Conservation (phyloP, 23 tunicate species). For the Corella eumyota region DNA sequence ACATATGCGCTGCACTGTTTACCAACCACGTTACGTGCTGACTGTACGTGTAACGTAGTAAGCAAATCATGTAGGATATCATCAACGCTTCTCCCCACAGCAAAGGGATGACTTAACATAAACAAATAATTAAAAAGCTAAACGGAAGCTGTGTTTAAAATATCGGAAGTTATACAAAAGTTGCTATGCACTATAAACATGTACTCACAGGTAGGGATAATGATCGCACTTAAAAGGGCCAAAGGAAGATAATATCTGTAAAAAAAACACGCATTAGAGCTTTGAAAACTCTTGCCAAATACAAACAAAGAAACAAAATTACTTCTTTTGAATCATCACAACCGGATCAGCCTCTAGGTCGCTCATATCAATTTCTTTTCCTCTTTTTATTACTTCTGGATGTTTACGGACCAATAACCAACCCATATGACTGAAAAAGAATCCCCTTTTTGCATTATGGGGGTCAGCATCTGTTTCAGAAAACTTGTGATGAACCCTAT, state of each 20-base stretch:
- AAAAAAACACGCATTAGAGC: no score
- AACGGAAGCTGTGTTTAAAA: no score
- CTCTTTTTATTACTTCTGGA: slow-evolving; percentile 26
- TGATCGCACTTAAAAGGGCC: no score
- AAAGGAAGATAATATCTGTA: no score
- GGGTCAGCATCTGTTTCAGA: slow-evolving; percentile 79
- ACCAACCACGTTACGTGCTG: slow-evolving; percentile 34
- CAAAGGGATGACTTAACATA: no score
- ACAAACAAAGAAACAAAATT: no score
- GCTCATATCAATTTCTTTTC: slow-evolving; percentile 13
- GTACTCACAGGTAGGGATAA: no score
- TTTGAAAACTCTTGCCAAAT: no score
- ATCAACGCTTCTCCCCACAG: slow-evolving; percentile 25
- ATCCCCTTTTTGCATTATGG: slow-evolving; percentile 54
- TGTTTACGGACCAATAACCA: slow-evolving; percentile 48
- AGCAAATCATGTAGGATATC: slow-evolving; percentile 13
- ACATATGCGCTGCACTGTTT: slow-evolving; percentile 67
- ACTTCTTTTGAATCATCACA: slow-evolving; percentile 42
- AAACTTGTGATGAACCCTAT: slow-evolving; percentile 60
- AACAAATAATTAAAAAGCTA: no score
- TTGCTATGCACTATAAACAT: no score
- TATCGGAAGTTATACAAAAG: no score
- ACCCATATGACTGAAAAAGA: slow-evolving; percentile 62
- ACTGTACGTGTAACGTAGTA: slow-evolving; percentile 18
- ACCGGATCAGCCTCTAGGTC: slow-evolving; percentile 33